Conservation (phyloP, 1,140 invertebrate genomes). For the Euschistus heros region DNA sequence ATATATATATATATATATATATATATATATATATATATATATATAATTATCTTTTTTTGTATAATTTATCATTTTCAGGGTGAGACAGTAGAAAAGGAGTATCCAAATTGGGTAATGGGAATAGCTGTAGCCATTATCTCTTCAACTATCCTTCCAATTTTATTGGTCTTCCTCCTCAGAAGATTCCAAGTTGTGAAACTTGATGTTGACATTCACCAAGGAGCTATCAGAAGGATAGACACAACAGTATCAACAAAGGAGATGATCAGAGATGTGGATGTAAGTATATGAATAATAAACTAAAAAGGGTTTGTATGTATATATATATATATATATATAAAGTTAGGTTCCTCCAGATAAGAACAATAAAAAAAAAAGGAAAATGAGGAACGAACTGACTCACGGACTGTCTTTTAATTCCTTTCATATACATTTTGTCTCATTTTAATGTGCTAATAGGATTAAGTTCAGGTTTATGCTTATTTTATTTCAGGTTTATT, state of each 20-base stretch:
- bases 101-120: conserved; percentile 75
- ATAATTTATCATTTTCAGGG: conserved; percentile 44
- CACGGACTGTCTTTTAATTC: neutral
- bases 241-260: conserved; percentile 85
- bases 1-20: no score
- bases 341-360: no score
- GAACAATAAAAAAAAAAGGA: no score
- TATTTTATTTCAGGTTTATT: no score
- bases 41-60: no score
- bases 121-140: conserved; percentile 66
- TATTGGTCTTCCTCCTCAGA: conserved; percentile 66
- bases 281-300: conserved; percentile 42
- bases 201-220: conserved; percentile 76
- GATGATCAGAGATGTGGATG: conserved; percentile 82
- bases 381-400: no score
- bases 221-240: conserved; percentile 74
- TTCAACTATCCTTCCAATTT: conserved; percentile 71
- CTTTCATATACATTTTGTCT: neutral
- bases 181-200: conserved; percentile 72
- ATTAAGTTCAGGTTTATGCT: no score
- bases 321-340: neutral
- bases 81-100: conserved; percentile 50
- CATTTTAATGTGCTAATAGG: no score
- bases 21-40: no score
- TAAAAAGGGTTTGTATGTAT: neutral